phyloP scores from a whole-genome alignment of 30 jellyfish, hydroid and myxozoan genomes.

The Phacellophora camtschatica region DNA sequence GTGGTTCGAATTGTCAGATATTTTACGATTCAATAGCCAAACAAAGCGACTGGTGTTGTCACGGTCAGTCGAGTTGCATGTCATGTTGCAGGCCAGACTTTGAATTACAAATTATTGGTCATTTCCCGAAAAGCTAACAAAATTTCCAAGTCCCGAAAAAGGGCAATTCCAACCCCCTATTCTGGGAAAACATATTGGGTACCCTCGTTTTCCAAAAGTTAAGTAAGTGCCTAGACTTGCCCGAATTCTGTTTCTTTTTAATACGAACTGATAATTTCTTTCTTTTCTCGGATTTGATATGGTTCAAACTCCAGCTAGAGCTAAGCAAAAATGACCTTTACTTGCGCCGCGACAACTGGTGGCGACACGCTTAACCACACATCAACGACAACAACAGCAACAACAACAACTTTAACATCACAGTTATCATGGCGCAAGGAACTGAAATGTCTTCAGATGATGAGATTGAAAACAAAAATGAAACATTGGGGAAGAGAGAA shows the following conservation, averaged over 20 bases:
- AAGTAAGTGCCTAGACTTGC: conserved; percentile 36
- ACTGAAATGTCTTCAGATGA: background rate
- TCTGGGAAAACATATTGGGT: conserved; percentile 12
- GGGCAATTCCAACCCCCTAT: too few relatives aligned
- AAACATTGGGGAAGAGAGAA: conserved; percentile 30
- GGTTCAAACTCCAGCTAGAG: too few relatives aligned
- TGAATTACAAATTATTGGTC: too few relatives aligned
- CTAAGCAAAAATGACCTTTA: background rate
- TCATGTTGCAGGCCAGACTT: too few relatives aligned
- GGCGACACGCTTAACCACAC: background rate
- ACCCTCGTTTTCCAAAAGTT: conserved; percentile 34
- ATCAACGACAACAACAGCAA: conserved; percentile 27
- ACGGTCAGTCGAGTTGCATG: too few relatives aligned
- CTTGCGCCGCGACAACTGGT: background rate
- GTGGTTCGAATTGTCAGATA: too few relatives aligned
- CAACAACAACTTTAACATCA: background rate
- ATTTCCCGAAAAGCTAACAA: too few relatives aligned
- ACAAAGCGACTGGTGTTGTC: too few relatives aligned
- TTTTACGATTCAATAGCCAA: too few relatives aligned
- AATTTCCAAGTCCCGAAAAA: too few relatives aligned
- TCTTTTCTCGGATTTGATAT: too few relatives aligned
- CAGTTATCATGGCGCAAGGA: conserved; percentile 40
- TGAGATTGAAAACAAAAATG: background rate
- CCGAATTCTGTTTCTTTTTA: conserved; percentile 21
- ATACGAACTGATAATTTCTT: conserved; percentile 3